Percentiles rank a stretch among this genome's conserved stretches.
phyloP scores from a whole-genome alignment of 2,113 vertebrate genomes.

The Oceanites oceanicus region DNA sequence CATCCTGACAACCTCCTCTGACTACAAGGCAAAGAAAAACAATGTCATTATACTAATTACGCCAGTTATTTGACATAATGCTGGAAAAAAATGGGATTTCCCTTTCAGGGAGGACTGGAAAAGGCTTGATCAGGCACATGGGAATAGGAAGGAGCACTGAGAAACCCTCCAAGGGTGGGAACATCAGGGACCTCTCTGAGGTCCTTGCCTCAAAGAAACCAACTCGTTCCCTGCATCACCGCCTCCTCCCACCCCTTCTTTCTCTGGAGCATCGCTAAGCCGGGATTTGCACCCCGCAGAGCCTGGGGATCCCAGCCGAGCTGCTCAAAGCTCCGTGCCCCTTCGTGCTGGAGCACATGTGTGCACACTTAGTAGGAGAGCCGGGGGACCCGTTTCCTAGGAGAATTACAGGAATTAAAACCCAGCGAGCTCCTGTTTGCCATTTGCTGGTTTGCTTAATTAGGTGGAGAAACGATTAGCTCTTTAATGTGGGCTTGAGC shows the following conservation, averaged over 20 bases:
- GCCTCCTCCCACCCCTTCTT: not conserved
- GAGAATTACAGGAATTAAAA: conserved; percentile 6
- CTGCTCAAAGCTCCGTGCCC: not conserved
- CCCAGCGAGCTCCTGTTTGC: not conserved
- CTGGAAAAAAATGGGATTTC: not conserved
- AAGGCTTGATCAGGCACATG: not conserved
- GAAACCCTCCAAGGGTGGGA: not conserved
- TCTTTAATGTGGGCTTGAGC: not conserved
- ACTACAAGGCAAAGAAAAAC: not conserved
- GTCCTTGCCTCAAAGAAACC: not conserved
- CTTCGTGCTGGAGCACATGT: rapidly evolving
- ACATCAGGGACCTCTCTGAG: not conserved
- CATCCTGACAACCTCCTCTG: conserved; percentile 68
- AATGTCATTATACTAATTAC: not conserved
- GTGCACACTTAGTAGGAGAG: rapidly evolving
- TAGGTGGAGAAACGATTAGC: not conserved
- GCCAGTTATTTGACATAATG: not conserved
- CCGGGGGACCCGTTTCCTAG: not conserved
- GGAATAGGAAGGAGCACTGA: not conserved
- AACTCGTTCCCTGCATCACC: rapidly evolving
- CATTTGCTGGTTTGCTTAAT: conserved; percentile 18
- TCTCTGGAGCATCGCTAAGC: not conserved
- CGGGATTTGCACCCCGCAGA: rapidly evolving
- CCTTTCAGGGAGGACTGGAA: not conserved
- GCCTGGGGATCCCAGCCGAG: not conserved